Conservation (phyloP, 2,888 invertebrate genomes). For the Drosophila mulleri region DNA sequence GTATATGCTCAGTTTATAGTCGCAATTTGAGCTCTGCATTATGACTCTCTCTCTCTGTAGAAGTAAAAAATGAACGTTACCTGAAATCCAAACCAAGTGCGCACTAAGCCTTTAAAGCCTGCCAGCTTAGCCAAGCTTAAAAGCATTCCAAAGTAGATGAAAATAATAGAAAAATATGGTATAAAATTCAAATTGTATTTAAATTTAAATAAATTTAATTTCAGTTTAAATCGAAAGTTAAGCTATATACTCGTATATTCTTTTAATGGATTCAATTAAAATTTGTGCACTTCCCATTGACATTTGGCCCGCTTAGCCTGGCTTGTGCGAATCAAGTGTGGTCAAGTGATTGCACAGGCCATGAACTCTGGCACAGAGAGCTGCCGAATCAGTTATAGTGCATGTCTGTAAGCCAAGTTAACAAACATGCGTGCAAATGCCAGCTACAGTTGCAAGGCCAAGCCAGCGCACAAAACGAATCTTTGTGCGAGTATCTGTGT, state of each 20-base stretch:
- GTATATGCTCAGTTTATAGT: neutral
- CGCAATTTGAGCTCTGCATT: neutral
- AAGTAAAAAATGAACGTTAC: neutral
- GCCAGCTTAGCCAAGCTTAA: neutral
- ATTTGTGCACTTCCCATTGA: neutral
- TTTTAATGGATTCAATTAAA: neutral
- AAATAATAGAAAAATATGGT: neutral
- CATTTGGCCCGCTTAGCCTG: neutral
- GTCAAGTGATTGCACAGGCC: constrained; percentile 12
- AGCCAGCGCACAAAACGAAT: neutral
- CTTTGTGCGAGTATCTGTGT: neutral
- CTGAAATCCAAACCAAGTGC: neutral
- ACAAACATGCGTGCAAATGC: constrained; percentile 20
- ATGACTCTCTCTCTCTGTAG: too few relatives aligned
- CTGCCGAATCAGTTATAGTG: neutral
- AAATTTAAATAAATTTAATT: neutral
- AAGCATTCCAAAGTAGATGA: neutral
- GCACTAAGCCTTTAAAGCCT: neutral
- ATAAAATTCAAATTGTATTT: neutral
- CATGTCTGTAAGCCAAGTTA: constrained; percentile 21
- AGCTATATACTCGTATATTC: too few relatives aligned
- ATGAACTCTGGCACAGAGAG: neutral
- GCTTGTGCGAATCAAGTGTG: constrained; percentile 17
- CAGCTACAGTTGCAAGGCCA: constrained; percentile 20
- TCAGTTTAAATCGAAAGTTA: neutral